A percentile compares a stretch with the other conserved stretches of the same genome.
phyloP scores from a whole-genome alignment of 2,888 invertebrate species.

The Zaprionus obscuricornis region DNA sequence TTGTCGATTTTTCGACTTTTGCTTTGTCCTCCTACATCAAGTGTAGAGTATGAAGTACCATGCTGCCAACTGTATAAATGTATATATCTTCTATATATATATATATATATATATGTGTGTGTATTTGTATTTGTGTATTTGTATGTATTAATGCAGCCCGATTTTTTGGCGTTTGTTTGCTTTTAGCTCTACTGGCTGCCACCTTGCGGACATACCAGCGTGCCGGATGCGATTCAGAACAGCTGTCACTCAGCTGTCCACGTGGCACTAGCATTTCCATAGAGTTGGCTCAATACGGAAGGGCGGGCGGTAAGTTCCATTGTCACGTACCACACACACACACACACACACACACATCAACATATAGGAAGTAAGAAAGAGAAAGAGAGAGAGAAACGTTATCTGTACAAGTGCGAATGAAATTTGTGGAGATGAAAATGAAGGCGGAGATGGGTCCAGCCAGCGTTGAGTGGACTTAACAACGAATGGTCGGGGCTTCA shows the following conservation, averaged over 20 bases:
- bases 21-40: slow-evolving; percentile 5
- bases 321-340: slow-evolving; percentile 55
- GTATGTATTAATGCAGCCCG: slow-evolving; percentile 44
- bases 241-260: slow-evolving; percentile 94
- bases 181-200: slow-evolving; percentile 93
- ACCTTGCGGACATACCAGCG: slow-evolving; percentile 95
- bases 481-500: slow-evolving; percentile 10
- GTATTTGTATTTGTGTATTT: neutral
- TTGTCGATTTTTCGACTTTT: slow-evolving; percentile 24
- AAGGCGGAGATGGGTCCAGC: neutral
- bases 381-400: slow-evolving; percentile 9
- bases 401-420: slow-evolving; percentile 4
- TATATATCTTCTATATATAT: no score
- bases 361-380: neutral
- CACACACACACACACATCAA: slow-evolving; percentile 5
- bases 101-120: no score
- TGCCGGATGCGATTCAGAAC: slow-evolving; percentile 96
- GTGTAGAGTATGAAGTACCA: no score
- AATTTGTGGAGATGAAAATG: neutral
- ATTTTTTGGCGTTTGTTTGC: slow-evolving; percentile 43
- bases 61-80: no score
- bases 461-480: slow-evolving; percentile 33
- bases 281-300: slow-evolving; percentile 95
- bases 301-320: slow-evolving; percentile 83
- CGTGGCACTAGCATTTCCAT: slow-evolving; percentile 95